Percentiles rank a stretch among this genome's conserved stretches.
phyloP scores from a whole-genome alignment of 2,113 vertebrate genomes.

The Neodon shergylaensis region DNA sequence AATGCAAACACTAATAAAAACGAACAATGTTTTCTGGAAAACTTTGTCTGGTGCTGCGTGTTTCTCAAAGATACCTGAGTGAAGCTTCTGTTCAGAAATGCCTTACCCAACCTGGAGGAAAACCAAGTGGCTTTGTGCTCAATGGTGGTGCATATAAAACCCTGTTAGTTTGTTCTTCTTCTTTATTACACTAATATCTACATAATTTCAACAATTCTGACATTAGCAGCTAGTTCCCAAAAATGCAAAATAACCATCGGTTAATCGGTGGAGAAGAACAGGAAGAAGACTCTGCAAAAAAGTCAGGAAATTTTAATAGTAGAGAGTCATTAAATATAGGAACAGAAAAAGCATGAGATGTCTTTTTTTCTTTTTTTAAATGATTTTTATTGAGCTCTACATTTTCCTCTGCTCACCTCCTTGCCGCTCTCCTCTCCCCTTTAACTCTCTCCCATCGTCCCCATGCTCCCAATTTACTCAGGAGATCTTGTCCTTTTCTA shows the following conservation, averaged over 20 bases:
- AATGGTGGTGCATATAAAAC: neutral
- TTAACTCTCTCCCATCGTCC: too few relatives aligned
- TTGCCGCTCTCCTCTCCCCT: too few relatives aligned
- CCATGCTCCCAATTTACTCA: too few relatives aligned
- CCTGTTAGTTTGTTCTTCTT: neutral
- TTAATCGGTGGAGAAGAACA: neutral
- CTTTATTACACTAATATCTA: neutral
- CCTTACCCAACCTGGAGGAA: rapidly evolving
- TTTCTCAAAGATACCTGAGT: neutral
- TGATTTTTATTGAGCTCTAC: too few relatives aligned
- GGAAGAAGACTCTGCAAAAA: neutral
- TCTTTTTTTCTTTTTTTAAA: too few relatives aligned
- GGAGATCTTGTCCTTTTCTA: too few relatives aligned
- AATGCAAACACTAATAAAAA: conserved; percentile 2
- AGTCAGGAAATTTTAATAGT: neutral
- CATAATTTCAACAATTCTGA: neutral
- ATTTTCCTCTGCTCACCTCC: too few relatives aligned
- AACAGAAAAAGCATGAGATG: neutral
- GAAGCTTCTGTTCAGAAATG: neutral
- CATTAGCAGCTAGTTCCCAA: neutral
- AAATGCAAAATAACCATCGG: neutral
- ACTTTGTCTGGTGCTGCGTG: neutral
- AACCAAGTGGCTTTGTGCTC: neutral
- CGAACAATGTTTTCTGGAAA: neutral
- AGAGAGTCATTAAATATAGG: neutral